Conservation (phyloP, 2,113 vertebrate genomes). For the Anas platyrhynchos region DNA sequence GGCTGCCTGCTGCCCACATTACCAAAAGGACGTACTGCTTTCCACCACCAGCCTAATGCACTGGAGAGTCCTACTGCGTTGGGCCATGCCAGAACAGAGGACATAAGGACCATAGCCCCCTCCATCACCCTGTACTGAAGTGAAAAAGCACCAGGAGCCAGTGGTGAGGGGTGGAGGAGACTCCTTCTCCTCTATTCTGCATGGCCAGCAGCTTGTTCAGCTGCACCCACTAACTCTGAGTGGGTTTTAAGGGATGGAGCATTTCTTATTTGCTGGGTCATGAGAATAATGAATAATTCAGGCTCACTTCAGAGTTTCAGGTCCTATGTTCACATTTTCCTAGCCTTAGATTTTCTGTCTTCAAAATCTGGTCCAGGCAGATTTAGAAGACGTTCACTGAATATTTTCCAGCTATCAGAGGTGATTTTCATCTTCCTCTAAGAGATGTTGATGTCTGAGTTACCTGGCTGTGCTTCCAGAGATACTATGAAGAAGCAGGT, state of each 20-base stretch:
- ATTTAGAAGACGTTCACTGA: not conserved
- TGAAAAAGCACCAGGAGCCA: not conserved
- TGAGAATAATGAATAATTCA: not conserved
- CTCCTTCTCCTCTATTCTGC: not conserved
- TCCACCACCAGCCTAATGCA: not conserved
- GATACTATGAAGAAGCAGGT: not conserved
- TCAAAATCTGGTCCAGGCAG: not conserved
- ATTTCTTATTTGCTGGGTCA: not conserved
- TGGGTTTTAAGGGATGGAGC: not conserved
- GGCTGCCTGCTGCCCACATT: conserved; percentile 29
- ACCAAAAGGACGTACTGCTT: conserved; percentile 4
- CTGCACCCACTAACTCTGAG: not conserved
- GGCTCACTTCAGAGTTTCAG: not conserved
- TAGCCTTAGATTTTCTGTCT: not conserved
- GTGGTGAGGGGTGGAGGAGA: not conserved
- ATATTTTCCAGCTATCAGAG: not conserved
- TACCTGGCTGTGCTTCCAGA: not conserved
- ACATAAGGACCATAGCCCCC: fast-evolving
- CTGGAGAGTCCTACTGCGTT: not conserved
- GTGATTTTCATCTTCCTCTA: not conserved
- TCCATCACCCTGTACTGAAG: fast-evolving
- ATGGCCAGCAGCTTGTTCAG: fast-evolving
- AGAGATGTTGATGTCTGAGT: not conserved
- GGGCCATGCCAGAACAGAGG: fast-evolving
- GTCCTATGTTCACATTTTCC: not conserved